These are phyloP conservation scores for Sycophila sp. DNA, from an alignment of 1,140 invertebrate genomes.

Conservation along the genomic window DNA sequence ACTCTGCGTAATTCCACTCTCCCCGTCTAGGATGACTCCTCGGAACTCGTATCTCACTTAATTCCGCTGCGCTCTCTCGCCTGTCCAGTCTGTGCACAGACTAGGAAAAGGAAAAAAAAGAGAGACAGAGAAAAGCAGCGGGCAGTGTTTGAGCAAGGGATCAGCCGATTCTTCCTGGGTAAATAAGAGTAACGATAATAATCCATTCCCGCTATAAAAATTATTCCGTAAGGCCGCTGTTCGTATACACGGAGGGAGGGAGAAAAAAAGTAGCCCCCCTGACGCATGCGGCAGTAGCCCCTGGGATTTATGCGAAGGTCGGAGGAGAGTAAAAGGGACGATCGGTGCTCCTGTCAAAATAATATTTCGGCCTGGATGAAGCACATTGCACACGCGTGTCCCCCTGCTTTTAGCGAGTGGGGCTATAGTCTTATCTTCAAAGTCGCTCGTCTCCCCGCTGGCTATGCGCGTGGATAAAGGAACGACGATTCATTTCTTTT, in stretches of 20 bases:
- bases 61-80: too few relatives aligned
- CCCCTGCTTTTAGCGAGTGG: constrained; percentile 1
- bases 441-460: too few relatives aligned
- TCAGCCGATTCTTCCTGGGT: background rate
- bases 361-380: constrained; percentile 10
- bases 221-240: constrained; percentile 3
- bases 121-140: constrained; percentile 1
- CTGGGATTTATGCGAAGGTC: constrained; percentile 8
- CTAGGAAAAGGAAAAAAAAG: background rate
- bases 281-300: too few relatives aligned
- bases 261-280: background rate
- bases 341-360: constrained; percentile 8
- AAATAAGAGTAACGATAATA: constrained; percentile 29
- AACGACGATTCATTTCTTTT: too few relatives aligned
- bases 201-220: constrained; percentile 34
- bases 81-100: too few relatives aligned
- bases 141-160: background rate
- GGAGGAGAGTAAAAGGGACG: background rate
- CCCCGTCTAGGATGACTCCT: background rate
- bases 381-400: background rate
- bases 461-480: too few relatives aligned
- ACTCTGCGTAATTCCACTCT: too few relatives aligned
- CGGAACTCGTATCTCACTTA: background rate
- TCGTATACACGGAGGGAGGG: background rate
- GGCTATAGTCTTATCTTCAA: constrained; percentile 6